A percentile compares a stretch with the other conserved stretches of the same genome.
Conservation (phyloP, 2,888 invertebrate genomes). For the Tethea ocularis region DNA sequence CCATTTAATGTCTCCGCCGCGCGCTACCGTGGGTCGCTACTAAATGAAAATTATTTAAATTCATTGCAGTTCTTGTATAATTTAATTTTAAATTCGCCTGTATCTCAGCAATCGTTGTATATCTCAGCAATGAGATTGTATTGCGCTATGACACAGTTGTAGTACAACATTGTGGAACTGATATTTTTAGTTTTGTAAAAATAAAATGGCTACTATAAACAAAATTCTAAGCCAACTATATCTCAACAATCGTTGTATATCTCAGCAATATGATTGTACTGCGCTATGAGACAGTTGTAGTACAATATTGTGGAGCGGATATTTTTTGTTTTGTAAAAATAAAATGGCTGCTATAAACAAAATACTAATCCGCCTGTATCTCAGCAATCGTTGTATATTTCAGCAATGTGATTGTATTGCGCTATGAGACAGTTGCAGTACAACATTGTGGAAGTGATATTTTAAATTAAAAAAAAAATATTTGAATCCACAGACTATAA, state of each 20-base stretch:
- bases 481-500: no score
- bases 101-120: background rate
- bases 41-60: conserved; percentile 2
- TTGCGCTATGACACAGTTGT: background rate
- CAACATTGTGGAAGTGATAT: no score
- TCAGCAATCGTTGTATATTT: no score
- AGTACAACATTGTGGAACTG: background rate
- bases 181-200: background rate
- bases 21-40: conserved; percentile 20
- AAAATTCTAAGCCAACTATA: no score
- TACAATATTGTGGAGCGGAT: background rate
- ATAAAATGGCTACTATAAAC: no score
- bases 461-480: no score
- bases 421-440: no score
- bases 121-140: background rate
- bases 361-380: no score
- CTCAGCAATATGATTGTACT: background rate
- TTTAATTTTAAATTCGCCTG: background rate
- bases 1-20: conserved; percentile 10
- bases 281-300: background rate
- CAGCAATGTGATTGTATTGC: background rate
- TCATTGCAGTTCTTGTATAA: background rate
- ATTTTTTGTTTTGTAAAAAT: background rate
- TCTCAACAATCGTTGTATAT: no score
- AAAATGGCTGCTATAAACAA: no score